Base-by-base conservation (phyloP, 1,140 invertebrate genomes). In the Cyclina sinensis region DNA sequence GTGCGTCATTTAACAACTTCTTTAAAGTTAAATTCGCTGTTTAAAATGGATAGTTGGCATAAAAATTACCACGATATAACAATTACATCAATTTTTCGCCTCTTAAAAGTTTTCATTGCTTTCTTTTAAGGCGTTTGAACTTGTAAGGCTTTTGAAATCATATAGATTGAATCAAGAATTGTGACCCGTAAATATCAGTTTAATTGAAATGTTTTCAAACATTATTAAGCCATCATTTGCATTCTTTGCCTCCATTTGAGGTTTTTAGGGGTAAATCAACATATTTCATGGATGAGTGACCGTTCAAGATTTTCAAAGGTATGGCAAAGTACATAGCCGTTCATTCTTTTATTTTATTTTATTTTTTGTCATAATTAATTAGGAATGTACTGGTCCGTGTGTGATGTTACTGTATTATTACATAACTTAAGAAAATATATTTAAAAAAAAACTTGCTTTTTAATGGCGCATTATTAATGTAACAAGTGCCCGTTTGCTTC, bases 51-150 rank as follows among this genome's bases (percentile, higher is more conserved):
- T 62, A 62, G 57, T 37, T 70, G 30, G 30, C 65, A 18, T 21
- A 21, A 18, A 57, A 57, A 18, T 24, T 37, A 37, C 37, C 4
- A 70, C 65, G n/a, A 51, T 78, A 14, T 78, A 78, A 78, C 79
- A 82, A 82, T 82, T 65, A 82, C n/a, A 30, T 14, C 81, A 84
- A 84, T 84, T 84, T 84, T 43, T 84, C 81, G 81, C 81, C 81
- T 43, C 24, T 84, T 84, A 14, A 84, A 84, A 62, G 18, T 43
- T 43, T 84, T 70, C 46, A 68, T 48, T 70, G 39, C 18, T 27
- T 73, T 51, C 37, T 21, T 30, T 70, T 43, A 24, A 70, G 73
- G 81, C 27, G 59, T 84, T 68, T 70, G 48, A 68, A 48, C 24
- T 46, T 16, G 32, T 24, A 48, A 30, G 46, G 21, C 24, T 46